Conservation (phyloP, 2,888 invertebrate genomes). For the Agelastica alni region DNA sequence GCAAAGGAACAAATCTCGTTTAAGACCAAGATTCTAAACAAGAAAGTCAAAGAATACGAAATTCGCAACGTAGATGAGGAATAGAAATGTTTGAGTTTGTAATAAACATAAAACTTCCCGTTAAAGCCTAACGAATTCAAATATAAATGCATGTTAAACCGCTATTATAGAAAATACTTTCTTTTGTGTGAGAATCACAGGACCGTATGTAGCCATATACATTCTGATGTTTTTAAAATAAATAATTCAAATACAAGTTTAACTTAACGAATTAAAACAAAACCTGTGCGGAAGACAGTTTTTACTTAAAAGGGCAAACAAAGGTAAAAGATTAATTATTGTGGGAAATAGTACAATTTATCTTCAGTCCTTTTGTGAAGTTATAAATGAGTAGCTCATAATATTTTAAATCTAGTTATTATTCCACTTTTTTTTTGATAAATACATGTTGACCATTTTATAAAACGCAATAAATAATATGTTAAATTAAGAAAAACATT, state of each 20-base stretch:
- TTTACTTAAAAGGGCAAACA: too few species aligned
- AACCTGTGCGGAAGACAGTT: too few species aligned
- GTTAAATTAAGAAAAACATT: too few species aligned
- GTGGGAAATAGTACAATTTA: too few species aligned
- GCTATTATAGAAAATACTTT: constrained; percentile 25
- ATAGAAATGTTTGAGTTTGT: constrained; percentile 24
- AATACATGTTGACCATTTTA: too few species aligned
- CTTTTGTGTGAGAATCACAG: constrained; percentile 10
- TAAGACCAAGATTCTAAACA: constrained; percentile 18
- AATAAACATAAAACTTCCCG: constrained; percentile 26
- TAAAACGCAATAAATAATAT: too few species aligned
- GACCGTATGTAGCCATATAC: not conserved
- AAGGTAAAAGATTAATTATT: too few species aligned
- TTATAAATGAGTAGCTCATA: too few species aligned
- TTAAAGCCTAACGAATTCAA: constrained; percentile 27
- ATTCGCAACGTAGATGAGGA: constrained; percentile 26
- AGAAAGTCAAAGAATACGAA: constrained; percentile 25
- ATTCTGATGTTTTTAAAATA: not conserved
- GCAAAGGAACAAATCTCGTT: constrained; percentile 16
- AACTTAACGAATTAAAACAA: not conserved
- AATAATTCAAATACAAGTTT: not conserved
- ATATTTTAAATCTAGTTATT: too few species aligned
- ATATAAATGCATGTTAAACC: constrained; percentile 28
- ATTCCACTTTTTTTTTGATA: too few species aligned
- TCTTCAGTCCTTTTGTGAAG: too few species aligned